Conservation (phyloP, 2,888 invertebrate species). For the Drosophila paracracens region DNA sequence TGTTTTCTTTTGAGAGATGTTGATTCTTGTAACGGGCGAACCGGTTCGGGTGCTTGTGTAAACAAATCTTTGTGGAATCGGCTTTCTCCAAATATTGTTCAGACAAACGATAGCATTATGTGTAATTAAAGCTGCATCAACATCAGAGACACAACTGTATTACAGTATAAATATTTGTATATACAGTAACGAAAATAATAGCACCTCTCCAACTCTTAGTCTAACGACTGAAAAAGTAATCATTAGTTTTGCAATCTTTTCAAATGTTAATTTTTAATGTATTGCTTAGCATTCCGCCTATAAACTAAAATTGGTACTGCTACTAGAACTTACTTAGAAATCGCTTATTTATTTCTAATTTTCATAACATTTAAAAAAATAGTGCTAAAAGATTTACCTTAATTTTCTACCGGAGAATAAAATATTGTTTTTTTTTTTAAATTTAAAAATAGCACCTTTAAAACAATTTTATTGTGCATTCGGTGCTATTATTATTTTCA, state of each 20-base stretch:
- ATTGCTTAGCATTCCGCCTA: background rate
- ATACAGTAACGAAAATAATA: background rate
- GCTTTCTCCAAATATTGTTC: conserved; percentile 36
- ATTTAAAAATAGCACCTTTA: background rate
- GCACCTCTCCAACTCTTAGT: background rate
- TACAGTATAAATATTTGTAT: background rate
- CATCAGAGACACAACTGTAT: background rate
- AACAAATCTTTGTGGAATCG: conserved; percentile 25
- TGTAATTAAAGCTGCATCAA: background rate
- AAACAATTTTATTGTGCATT: background rate
- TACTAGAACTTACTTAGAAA: background rate
- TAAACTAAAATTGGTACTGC: background rate
- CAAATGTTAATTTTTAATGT: background rate
- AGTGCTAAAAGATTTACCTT: accelerated
- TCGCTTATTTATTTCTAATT: background rate
- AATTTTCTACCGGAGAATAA: background rate
- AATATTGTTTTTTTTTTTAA: background rate
- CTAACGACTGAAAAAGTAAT: background rate
- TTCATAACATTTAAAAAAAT: background rate
- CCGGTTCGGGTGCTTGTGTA: conserved; percentile 40
- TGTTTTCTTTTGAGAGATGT: background rate
- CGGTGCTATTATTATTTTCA: background rate
- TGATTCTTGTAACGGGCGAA: conserved; percentile 11
- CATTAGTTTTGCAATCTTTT: background rate
- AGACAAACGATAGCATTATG: conserved; percentile 8